Conservation (phyloP, 2,888 invertebrate species). For the Eilema caniola region DNA sequence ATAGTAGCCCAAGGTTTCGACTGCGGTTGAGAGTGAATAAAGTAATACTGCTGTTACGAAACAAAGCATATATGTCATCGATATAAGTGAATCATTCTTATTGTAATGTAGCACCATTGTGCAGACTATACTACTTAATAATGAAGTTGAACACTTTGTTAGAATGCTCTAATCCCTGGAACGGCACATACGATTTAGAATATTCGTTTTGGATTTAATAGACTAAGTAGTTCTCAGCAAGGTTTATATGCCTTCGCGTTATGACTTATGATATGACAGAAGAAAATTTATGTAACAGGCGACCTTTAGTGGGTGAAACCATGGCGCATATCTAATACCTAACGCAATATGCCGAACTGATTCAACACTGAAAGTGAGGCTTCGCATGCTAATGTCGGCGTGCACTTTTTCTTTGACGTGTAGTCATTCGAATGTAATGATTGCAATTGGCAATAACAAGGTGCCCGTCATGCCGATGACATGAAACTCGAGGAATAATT, state of each 20-base stretch:
- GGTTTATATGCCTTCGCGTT: no score
- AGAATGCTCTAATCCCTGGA: no score
- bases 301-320: no score
- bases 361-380: slow-evolving; percentile 14
- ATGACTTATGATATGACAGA: no score
- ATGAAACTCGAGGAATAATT: background rate
- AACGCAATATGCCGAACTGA: background rate
- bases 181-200: no score
- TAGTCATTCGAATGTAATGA: background rate
- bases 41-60: slow-evolving; percentile 1
- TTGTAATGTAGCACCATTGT: slow-evolving; percentile 7
- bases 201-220: no score
- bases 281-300: no score
- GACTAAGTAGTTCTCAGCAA: no score
- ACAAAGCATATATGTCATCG: background rate
- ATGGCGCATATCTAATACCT: background rate
- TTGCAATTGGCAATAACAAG: background rate
- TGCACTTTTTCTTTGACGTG: slow-evolving; percentile 11
- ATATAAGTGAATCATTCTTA: slow-evolving; percentile 13
- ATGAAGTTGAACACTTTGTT: no score
- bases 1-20: background rate
- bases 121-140: background rate
- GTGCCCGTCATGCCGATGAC: background rate
- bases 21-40: background rate
- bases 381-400: slow-evolving; percentile 7